phyloP scores from a whole-genome alignment of 2,888 invertebrate species.

The Eupithecia subumbrata region DNA sequence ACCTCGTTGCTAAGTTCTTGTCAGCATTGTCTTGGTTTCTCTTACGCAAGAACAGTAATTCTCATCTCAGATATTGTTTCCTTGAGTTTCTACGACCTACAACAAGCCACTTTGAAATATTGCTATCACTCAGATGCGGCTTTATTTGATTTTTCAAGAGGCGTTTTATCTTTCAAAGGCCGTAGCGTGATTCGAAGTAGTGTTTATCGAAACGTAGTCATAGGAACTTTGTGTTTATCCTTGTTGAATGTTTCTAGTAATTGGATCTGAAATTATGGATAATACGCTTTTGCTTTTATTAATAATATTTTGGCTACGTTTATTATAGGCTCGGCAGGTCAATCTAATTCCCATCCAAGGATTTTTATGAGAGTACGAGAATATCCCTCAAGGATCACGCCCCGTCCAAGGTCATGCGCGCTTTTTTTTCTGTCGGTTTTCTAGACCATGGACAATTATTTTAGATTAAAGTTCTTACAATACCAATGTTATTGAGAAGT shows the following conservation, averaged over 20 bases:
- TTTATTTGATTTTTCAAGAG: constrained; percentile 45
- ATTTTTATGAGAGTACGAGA: too few relatives aligned
- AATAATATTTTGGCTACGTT: too few relatives aligned
- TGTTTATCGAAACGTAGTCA: neutral
- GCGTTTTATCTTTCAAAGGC: constrained; percentile 21
- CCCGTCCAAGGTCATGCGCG: too few relatives aligned
- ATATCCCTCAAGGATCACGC: too few relatives aligned
- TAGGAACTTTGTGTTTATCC: neutral
- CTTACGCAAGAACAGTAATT: constrained; percentile 13
- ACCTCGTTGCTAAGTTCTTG: constrained; percentile 9
- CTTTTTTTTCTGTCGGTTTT: too few relatives aligned
- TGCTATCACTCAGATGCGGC: constrained; percentile 51
- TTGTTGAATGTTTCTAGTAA: neutral
- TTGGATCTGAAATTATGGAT: neutral
- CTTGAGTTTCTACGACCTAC: constrained; percentile 33
- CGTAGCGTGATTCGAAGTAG: neutral
- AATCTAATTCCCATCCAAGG: too few relatives aligned
- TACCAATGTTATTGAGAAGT: too few relatives aligned
- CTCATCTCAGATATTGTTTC: constrained; percentile 49
- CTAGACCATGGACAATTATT: too few relatives aligned
- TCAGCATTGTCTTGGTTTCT: constrained; percentile 16
- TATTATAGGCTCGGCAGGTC: too few relatives aligned
- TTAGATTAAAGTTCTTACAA: too few relatives aligned
- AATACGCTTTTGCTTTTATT: neutral
- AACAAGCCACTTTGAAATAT: constrained; percentile 52